Base-by-base conservation (phyloP, 2,888 invertebrate species). In the Apamea sordens region DNA sequence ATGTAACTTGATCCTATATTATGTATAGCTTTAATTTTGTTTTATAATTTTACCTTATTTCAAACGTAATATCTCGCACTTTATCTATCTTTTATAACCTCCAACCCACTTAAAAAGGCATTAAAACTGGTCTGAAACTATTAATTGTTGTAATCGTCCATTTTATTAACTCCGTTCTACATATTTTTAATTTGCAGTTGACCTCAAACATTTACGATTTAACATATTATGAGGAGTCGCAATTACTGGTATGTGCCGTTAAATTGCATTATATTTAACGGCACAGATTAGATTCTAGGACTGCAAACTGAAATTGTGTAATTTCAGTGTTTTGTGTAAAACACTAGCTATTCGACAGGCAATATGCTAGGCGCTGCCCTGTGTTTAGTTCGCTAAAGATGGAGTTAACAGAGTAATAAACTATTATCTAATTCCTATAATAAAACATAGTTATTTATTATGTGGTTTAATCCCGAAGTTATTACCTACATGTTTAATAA, bases 151-250 rank as follows among this genome's bases (percentile, higher is more conserved):
- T 69, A 86, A 76, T 73, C 32, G 11, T 6, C 36, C 8, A n/a
- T 77, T 76, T 72, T 56, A 73, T 69, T 70, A 70, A 50, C 32
- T 59, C 21, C 72, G 63, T 79, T 82, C 74, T 77, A 76, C 53
- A 79, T 85, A 63, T 68, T 79, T 76, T 82, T 50, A 73, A 80
- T 71, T 73, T 73, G 44, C 64, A 76, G 36, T 36, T 76, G 65
- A 85, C 82, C 88, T 76, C 59, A 77, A 77, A 79, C 44, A 72
- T 80, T 79, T 50, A 77, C 65, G 64, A 71, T 71, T 21, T 32
- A 67, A 65, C 21, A 59, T 61, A 77, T 18, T 77, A 78, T 65
- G 59, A 77, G 69, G 64, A 56, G 41, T 24, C 6, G 24, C 44
- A 83, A 64, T 83, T 69, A 86, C 64, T 32, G 36, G 56, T 71